phyloP scores from a whole-genome alignment of 1,140 invertebrate species.

The Spodoptera frugiperda region DNA sequence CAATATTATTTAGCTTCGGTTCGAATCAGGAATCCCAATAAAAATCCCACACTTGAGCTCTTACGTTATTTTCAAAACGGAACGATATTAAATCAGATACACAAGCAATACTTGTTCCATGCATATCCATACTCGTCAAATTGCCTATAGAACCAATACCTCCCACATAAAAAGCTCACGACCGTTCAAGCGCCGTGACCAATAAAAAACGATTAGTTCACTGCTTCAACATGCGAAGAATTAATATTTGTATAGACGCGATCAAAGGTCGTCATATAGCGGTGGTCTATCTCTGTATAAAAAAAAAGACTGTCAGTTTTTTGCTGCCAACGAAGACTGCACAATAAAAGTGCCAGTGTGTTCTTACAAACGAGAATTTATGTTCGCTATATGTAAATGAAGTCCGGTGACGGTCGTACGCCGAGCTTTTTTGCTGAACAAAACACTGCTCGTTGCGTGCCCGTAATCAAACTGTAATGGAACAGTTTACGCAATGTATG shows the following conservation, averaged over 20 bases:
- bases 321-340: conserved; percentile 75
- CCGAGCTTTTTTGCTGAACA: conserved; percentile 50
- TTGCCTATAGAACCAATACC: conserved; percentile 52
- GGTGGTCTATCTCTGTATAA: conserved; percentile 68
- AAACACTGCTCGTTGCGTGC: conserved; percentile 50
- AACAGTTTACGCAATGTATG: conserved; percentile 53
- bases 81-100: conserved; percentile 44
- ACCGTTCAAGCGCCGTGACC: conserved; percentile 52
- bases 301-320: conserved; percentile 78
- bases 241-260: conserved; percentile 79
- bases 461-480: conserved; percentile 47
- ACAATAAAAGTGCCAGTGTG: conserved; percentile 84
- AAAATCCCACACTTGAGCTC: conserved; percentile 26
- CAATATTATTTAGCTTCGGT: conserved; percentile 27
- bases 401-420: conserved; percentile 60
- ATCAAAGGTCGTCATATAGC: conserved; percentile 71
- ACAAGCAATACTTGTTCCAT: conserved; percentile 45
- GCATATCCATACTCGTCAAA: conserved; percentile 47
- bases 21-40: conserved; percentile 33
- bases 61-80: conserved; percentile 9
- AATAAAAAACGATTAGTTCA: conserved; percentile 72
- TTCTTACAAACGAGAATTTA: conserved; percentile 86
- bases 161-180: conserved; percentile 58
- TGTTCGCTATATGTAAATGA: conserved; percentile 82
- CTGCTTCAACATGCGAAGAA: conserved; percentile 65